Conservation (phyloP, 2,113 vertebrate species). For the Numenius arquata region DNA sequence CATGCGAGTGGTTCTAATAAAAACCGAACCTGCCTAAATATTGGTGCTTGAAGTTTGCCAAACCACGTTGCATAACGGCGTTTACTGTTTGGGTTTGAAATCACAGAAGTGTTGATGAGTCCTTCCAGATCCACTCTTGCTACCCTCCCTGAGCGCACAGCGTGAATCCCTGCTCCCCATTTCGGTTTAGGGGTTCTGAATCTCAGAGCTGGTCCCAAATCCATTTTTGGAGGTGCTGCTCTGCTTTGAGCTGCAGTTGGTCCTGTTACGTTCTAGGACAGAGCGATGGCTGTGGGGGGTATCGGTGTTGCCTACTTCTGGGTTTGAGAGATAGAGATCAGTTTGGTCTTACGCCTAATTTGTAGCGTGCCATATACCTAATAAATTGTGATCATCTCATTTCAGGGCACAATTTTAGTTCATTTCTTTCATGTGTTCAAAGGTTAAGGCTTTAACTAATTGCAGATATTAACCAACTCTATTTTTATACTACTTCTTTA, state of each 20-base stretch:
- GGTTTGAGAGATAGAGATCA: background rate
- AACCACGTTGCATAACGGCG: background rate
- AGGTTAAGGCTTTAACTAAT: background rate
- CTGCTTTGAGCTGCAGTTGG: background rate
- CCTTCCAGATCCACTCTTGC: background rate
- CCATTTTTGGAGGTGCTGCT: background rate
- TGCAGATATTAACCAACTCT: background rate
- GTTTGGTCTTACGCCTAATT: background rate
- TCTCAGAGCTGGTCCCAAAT: background rate
- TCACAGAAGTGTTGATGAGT: background rate
- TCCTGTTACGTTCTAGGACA: background rate
- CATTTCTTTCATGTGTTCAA: background rate
- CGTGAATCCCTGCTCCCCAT: rapidly evolving
- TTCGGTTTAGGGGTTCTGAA: background rate
- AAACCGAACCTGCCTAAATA: slow-evolving; percentile 5
- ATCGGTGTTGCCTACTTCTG: rapidly evolving
- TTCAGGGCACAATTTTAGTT: background rate
- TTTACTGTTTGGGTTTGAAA: background rate
- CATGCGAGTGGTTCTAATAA: background rate
- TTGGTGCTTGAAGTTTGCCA: background rate
- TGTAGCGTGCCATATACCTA: rapidly evolving
- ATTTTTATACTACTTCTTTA: background rate
- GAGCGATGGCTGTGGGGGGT: background rate
- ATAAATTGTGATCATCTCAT: background rate
- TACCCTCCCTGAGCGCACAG: background rate